A percentile compares a stretch with the other conserved stretches of the same genome.
These are phyloP conservation scores for Dermatemys mawii DNA, from an alignment of 2,113 vertebrate species.

Conservation along the genomic window DNA sequence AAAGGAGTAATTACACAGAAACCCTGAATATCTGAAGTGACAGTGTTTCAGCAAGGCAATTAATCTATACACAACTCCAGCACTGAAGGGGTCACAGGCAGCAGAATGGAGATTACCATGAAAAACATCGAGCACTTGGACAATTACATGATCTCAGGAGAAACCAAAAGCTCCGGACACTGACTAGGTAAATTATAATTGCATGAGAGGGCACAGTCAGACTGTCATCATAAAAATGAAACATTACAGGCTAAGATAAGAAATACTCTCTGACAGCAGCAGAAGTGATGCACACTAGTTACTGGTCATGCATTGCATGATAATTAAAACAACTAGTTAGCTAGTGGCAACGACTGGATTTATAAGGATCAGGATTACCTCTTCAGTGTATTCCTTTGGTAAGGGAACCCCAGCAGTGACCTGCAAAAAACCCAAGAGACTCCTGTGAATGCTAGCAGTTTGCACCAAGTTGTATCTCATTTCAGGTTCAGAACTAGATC, in stretches of 20 bases:
- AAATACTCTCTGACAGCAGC: constrained; percentile 7
- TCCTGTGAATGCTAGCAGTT: neutral
- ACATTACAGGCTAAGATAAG: neutral
- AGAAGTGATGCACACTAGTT: neutral
- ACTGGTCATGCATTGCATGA: neutral
- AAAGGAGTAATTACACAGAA: constrained; percentile 23
- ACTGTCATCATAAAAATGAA: neutral
- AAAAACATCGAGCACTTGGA: neutral
- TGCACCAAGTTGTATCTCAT: neutral
- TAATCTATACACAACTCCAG: neutral
- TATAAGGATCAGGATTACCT: constrained; percentile 81
- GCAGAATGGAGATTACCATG: neutral
- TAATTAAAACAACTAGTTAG: neutral
- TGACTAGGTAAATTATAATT: neutral
- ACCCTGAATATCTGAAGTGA: constrained; percentile 35
- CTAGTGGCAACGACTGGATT: neutral
- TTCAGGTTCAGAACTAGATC: neutral
- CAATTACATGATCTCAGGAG: neutral
- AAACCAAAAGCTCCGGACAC: neutral
- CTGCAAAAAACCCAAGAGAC: constrained; percentile 63
- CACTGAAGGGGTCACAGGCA: neutral
- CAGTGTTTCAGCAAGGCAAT: constrained; percentile 20
- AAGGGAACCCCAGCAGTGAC: constrained; percentile 94
- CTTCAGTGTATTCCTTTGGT: constrained; percentile 91
- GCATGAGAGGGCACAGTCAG: neutral